Conservation (phyloP, 1,140 invertebrate species). For the Solen grandis region DNA sequence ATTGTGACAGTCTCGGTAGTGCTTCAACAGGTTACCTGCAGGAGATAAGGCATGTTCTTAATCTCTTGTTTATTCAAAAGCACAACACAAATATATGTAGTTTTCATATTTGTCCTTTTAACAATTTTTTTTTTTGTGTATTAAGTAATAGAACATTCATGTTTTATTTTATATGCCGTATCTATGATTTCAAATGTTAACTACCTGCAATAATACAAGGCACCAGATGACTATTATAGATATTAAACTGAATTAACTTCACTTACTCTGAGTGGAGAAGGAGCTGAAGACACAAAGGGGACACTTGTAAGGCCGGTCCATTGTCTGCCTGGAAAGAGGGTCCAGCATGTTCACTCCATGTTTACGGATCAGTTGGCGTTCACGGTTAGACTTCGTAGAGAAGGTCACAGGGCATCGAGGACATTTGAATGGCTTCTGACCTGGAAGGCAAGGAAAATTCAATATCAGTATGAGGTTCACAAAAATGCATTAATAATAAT, state of each 20-base stretch:
- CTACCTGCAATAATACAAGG: no score
- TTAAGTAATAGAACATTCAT: no score
- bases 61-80: no score
- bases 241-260: background rate
- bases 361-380: constrained; percentile 94
- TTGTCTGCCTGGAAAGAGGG: constrained; percentile 75
- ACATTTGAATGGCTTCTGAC: constrained; percentile 98
- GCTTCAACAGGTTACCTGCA: constrained; percentile 74
- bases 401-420: constrained; percentile 94
- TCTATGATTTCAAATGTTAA: no score
- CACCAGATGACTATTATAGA: no score
- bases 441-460: constrained; percentile 80
- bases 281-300: constrained; percentile 91
- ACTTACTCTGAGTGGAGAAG: constrained; percentile 90
- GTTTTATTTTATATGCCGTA: no score
- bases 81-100: no score
- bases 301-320: constrained; percentile 91
- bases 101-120: no score
- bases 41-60: background rate
- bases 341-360: constrained; percentile 84
- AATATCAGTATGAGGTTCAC: background rate
- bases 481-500: constrained; percentile 26
- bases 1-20: constrained; percentile 75
- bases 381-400: constrained; percentile 98
- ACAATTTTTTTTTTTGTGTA: no score